Percentiles rank a stretch among this genome's conserved stretches.
These are phyloP conservation scores for Tylochromis polylepis DNA, from an alignment of 2,113 vertebrate species.

Conservation along the genomic window DNA sequence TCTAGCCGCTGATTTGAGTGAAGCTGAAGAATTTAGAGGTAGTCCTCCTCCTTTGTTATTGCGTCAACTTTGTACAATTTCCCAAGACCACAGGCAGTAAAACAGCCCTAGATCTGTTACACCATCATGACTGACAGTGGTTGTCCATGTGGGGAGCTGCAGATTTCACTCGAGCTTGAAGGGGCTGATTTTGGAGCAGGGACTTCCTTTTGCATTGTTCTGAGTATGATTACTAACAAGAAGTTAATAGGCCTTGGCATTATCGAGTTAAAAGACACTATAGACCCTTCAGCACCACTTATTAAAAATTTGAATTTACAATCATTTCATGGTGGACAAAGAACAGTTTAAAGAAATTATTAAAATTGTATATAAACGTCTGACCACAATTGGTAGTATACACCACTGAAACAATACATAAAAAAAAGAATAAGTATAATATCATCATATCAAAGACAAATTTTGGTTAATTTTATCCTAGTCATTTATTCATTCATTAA, in stretches of 20 bases:
- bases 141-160: not conserved
- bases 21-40: not conserved
- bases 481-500: not conserved
- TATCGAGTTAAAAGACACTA: not conserved
- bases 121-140: not conserved
- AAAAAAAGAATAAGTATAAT: not conserved
- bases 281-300: fast-evolving
- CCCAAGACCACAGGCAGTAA: not conserved
- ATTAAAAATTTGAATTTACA: not conserved
- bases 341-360: not conserved
- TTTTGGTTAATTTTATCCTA: not conserved
- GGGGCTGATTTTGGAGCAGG: too few species aligned
- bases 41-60: not conserved
- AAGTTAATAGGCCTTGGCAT: not conserved
- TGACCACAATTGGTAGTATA: not conserved
- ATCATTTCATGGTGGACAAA: not conserved
- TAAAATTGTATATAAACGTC: not conserved
- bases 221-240: not conserved
- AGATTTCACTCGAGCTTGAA: too few species aligned
- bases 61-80: not conserved
- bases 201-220: not conserved
- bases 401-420: not conserved
- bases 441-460: not conserved
- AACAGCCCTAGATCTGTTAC: not conserved
- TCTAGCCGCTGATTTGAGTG: not conserved